Base-by-base conservation (phyloP, 1,140 invertebrate genomes). In the Hesperophylax magnus region DNA sequence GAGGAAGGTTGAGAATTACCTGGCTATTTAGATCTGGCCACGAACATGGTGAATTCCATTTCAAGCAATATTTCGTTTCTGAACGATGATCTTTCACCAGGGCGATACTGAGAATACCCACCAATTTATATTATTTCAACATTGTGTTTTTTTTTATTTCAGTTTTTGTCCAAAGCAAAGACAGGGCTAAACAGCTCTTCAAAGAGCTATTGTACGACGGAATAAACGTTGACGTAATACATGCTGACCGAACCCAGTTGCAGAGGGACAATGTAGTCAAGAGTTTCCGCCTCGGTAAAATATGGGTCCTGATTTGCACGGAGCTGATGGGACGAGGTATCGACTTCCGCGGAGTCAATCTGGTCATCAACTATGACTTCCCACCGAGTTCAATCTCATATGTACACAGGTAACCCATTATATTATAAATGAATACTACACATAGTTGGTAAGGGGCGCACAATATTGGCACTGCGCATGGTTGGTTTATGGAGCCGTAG, bases 331-430 rank as follows among this genome's bases (percentile, higher is more conserved):
- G 96, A 9, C 93, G 98, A 84, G 98, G 98, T 85, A 97, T 99
- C 83, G 98, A 99, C 90, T 99, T 99, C 86, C 97, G 98, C 87
- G 97, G 96, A 14, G 97, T 99, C 24, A 98, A 98, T 91, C 90
- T 99, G 5, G 98, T 99, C 27, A 93, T 99, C 78, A 99, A 99
- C 90, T 99, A 98, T 88, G 98, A 99, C 91, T 97, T 99, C 86
- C 98, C 98, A 34, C 93, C 94, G 15, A 96, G 94, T 53, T 94
- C 95, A 58, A 96, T 99, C 79, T 95, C 96, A 18, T 99, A 99
- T 86, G 96, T 99, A 84, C 98, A 99, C 90, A 93, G 96, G 88
- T 89, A 71, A 80, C 6, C 11, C 9, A 58, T 31, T 76, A 52
- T 52, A 11, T 52, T 9, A n/a, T n/a, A n/a, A n/a, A n/a, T 61